Conservation (phyloP, 2,113 vertebrate species). For the Nematolebias whitei region DNA sequence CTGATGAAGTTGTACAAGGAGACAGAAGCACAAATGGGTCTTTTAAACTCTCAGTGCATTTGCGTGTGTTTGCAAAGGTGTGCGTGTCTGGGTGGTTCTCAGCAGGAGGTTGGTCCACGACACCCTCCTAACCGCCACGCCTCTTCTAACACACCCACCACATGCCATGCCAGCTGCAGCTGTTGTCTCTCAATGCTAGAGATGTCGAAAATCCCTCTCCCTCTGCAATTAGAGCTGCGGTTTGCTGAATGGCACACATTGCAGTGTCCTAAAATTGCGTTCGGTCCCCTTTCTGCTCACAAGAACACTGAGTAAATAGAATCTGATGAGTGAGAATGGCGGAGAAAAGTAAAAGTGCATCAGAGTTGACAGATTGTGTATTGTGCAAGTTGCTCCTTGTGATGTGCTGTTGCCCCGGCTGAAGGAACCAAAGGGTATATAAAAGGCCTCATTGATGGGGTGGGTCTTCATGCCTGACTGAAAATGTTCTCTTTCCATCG, state of each 20-base stretch:
- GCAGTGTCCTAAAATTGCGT: conserved; percentile 71
- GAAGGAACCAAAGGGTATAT: conserved; percentile 60
- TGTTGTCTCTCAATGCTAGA: conserved; percentile 69
- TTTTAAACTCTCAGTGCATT: neutral
- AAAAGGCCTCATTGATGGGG: conserved; percentile 72
- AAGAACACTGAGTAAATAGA: too few species aligned
- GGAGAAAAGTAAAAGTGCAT: conserved; percentile 47
- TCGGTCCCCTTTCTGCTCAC: conserved; percentile 52
- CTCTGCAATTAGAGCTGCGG: conserved; percentile 77
- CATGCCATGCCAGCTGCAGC: conserved; percentile 78
- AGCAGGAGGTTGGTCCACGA: conserved; percentile 58
- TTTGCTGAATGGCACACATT: conserved; percentile 75
- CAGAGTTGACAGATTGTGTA: conserved; percentile 67
- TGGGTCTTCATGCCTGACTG: conserved; percentile 77
- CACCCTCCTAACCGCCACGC: conserved; percentile 65
- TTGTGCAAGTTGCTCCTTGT: too few species aligned
- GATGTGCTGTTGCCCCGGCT: conserved; percentile 58
- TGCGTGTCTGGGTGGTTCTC: conserved; percentile 44
- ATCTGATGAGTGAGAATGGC: too few species aligned
- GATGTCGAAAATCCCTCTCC: conserved; percentile 65
- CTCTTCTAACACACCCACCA: conserved; percentile 61
- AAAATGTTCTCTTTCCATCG: conserved; percentile 73
- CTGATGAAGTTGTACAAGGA: conserved; percentile 4
- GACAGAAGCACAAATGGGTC: conserved; percentile 11
- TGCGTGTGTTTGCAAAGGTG: conserved; percentile 46